A percentile compares a stretch with the other conserved stretches of the same genome.
These are phyloP conservation scores for Parus major DNA, from an alignment of 2,113 vertebrate genomes.

Conservation along the genomic window DNA sequence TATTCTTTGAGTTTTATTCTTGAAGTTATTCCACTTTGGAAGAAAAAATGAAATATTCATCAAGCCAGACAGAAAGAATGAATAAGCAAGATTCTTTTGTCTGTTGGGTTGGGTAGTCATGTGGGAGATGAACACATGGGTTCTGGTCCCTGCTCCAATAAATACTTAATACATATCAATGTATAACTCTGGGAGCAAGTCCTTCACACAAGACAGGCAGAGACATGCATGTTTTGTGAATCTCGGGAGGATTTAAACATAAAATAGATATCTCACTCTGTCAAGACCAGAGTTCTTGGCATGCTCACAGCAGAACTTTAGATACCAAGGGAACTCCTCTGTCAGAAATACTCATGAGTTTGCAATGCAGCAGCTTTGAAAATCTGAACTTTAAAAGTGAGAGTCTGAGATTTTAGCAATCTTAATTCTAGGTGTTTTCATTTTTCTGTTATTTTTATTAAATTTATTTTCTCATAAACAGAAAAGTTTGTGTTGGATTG, in stretches of 20 bases:
- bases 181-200: constrained; percentile 41
- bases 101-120: background rate
- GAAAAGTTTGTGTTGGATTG: background rate
- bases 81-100: constrained; percentile 46
- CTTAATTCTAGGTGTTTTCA: background rate
- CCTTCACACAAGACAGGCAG: constrained; percentile 28
- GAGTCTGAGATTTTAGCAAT: background rate
- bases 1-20: background rate
- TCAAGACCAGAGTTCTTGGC: background rate
- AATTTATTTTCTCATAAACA: background rate
- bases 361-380: background rate
- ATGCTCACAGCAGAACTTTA: background rate
- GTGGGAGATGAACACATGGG: constrained; percentile 40
- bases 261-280: constrained; percentile 39
- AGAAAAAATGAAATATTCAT: constrained; percentile 62
- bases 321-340: background rate
- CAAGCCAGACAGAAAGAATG: constrained; percentile 27
- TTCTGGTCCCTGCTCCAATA: constrained; percentile 42
- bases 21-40: constrained; percentile 24
- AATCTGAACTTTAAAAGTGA: background rate
- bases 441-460: background rate
- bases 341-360: constrained; percentile 5
- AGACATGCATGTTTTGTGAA: constrained; percentile 18
- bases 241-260: background rate
- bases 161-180: constrained; percentile 55